Conservation (phyloP, 2,113 vertebrate species). For the Protomyctophum bolini region DNA sequence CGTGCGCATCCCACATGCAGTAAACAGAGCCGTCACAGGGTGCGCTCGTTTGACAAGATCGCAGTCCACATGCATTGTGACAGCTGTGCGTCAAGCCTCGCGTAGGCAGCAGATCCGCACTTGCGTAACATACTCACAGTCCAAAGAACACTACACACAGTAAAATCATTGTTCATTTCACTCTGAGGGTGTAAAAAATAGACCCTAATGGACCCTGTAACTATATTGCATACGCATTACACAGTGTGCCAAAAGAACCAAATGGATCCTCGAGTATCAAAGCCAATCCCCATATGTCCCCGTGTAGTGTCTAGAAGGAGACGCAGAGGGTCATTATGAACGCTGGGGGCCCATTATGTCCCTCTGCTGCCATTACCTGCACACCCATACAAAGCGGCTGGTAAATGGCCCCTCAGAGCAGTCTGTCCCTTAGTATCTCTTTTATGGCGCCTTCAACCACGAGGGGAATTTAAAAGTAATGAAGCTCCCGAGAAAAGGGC, state of each 20-base stretch:
- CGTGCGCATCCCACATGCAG: slow-evolving; percentile 29
- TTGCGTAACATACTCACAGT: no score
- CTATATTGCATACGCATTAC: no score
- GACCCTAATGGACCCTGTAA: no score
- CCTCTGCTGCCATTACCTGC: slow-evolving; percentile 58
- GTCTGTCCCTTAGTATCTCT: slow-evolving; percentile 69
- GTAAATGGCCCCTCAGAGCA: slow-evolving; percentile 60
- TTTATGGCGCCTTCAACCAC: slow-evolving; percentile 63
- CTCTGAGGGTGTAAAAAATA: no score
- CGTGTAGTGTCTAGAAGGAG: slow-evolving; percentile 24
- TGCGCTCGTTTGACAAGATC: no score
- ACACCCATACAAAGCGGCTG: slow-evolving; percentile 40
- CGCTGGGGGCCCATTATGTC: slow-evolving; percentile 44
- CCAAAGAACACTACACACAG: no score
- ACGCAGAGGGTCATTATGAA: slow-evolving; percentile 50
- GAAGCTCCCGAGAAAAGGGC: slow-evolving; percentile 63
- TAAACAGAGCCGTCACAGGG: slow-evolving; percentile 27
- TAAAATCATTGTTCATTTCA: no score
- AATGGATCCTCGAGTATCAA: background rate
- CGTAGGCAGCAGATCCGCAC: no score
- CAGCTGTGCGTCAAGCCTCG: no score
- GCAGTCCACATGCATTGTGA: no score
- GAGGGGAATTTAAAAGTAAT: slow-evolving; percentile 68
- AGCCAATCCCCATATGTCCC: slow-evolving; percentile 38
- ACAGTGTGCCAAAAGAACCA: no score